Conservation (phyloP, 64 coral and sea anemone species). For the Montipora capricornis region DNA sequence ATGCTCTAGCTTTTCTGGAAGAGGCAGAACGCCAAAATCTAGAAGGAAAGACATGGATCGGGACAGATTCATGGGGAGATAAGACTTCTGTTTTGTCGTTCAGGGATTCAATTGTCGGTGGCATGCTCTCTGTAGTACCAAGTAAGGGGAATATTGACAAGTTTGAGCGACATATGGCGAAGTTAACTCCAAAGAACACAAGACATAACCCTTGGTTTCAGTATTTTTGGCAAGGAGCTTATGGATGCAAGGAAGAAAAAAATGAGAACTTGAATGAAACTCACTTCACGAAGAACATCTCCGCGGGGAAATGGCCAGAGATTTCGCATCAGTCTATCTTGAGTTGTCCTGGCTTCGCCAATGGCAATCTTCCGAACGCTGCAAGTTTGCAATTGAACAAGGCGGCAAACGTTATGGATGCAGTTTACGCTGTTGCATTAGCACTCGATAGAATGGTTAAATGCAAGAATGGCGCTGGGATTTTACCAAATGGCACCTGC, state of each 20-base stretch:
- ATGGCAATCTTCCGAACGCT: conserved; percentile 51
- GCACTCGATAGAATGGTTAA: conserved; percentile 77
- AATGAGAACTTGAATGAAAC: not conserved
- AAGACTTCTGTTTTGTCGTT: conserved; percentile 72
- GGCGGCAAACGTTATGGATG: conserved; percentile 95
- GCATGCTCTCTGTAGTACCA: conserved; percentile 91
- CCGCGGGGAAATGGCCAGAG: not conserved
- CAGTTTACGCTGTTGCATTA: conserved; percentile 84
- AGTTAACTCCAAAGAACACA: conserved; percentile 71
- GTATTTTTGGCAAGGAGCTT: conserved; percentile 88
- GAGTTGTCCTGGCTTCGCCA: conserved; percentile 11
- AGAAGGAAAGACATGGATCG: conserved; percentile 88
- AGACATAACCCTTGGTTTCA: conserved; percentile 91
- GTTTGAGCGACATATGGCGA: conserved; percentile 82
- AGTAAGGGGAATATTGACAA: conserved; percentile 76
- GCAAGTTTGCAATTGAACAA: conserved; percentile 77
- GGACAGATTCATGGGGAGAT: conserved; percentile 95
- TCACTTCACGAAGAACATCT: not conserved
- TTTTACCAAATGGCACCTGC: conserved; percentile 59
- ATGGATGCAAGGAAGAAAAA: conserved; percentile 43
- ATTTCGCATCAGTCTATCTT: not conserved
- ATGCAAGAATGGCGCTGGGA: conserved; percentile 43
- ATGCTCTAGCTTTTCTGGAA: conserved; percentile 80
- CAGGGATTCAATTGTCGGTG: conserved; percentile 69
- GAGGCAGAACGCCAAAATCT: conserved; percentile 79